A percentile compares a stretch with the other conserved stretches of the same genome.
Conservation (phyloP, 2,113 vertebrate genomes). For the Sceloporus tristichus region DNA sequence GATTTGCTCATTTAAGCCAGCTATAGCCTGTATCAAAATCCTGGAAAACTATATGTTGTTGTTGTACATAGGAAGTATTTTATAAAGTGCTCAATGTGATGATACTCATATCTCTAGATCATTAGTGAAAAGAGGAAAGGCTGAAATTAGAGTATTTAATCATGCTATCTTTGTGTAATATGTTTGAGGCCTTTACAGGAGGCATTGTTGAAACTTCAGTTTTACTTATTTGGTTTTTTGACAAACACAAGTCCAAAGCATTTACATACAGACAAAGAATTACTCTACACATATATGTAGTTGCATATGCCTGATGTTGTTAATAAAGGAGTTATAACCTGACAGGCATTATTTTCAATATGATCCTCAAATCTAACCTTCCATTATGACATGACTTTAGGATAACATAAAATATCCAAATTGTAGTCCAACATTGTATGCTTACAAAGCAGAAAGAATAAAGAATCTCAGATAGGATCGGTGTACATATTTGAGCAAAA, state of each 20-base stretch:
- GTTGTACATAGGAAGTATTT: slow-evolving; percentile 52
- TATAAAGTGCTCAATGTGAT: slow-evolving; percentile 52
- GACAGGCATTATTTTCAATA: too few species aligned
- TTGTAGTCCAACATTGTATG: neutral
- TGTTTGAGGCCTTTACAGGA: slow-evolving; percentile 26
- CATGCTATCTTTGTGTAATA: neutral
- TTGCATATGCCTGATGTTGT: too few species aligned
- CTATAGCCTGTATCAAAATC: slow-evolving; percentile 60
- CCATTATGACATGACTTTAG: neutral
- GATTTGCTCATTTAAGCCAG: neutral
- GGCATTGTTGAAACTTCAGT: neutral
- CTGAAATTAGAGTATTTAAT: slow-evolving; percentile 8
- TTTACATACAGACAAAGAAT: slow-evolving; percentile 74
- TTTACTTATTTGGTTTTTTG: slow-evolving; percentile 26
- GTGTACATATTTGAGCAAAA: neutral
- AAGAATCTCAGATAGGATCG: neutral
- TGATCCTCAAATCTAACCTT: too few species aligned
- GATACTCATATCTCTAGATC: slow-evolving; percentile 58
- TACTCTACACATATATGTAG: too few species aligned
- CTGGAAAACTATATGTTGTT: slow-evolving; percentile 61
- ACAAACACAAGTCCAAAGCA: neutral
- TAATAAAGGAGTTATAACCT: too few species aligned
- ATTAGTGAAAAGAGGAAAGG: slow-evolving; percentile 39
- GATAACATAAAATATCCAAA: neutral
- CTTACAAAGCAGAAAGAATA: neutral